phyloP scores from a whole-genome alignment of 2,888 invertebrate species.

The Stratiomys singularior region DNA sequence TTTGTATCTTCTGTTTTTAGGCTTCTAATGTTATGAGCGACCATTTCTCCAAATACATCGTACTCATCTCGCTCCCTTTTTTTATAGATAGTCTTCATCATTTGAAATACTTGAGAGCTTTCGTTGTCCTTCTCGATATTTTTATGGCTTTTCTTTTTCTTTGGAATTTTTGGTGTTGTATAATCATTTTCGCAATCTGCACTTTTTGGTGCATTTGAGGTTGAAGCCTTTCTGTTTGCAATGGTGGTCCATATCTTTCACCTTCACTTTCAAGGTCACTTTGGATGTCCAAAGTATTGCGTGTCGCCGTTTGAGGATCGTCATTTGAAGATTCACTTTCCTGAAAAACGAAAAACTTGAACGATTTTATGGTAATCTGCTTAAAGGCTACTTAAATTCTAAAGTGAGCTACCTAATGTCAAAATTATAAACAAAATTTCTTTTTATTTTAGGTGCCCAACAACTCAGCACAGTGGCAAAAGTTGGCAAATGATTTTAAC shows the following conservation, averaged over 20 bases:
- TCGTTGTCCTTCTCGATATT: not conserved
- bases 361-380: not conserved
- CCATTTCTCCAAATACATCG: constrained; percentile 45
- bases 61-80: constrained; percentile 27
- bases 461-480: not conserved
- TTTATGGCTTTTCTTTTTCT: not conserved
- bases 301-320: not conserved
- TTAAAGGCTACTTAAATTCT: not conserved
- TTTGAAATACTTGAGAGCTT: constrained; percentile 24
- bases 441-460: constrained; percentile 30
- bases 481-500: not conserved
- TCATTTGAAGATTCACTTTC: not conserved
- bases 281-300: not conserved
- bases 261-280: constrained; percentile 22
- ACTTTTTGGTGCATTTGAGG: not conserved
- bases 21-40: constrained; percentile 37
- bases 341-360: not conserved
- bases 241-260: not conserved
- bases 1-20: constrained; percentile 46
- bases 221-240: not conserved
- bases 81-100: constrained; percentile 12
- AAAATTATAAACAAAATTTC: not conserved
- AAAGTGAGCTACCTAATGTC: not conserved
- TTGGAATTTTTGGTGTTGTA: not conserved
- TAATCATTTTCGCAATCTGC: not conserved